Base-by-base conservation (phyloP, 2,888 invertebrate genomes). In the Syrista parreyssii region DNA sequence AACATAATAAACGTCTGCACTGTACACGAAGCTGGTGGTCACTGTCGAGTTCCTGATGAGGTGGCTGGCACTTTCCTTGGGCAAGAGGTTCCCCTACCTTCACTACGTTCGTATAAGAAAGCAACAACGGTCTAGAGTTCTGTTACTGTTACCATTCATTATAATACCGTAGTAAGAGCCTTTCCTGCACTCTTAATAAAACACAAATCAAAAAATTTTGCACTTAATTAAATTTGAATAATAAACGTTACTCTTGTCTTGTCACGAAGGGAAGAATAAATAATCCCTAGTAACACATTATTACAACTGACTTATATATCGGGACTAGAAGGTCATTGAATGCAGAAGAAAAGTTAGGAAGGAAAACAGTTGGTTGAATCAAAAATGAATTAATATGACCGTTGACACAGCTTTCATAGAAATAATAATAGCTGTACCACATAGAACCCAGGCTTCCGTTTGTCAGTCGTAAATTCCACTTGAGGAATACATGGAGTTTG, bases 21-120 rank as follows among this genome's bases (percentile, higher is more conserved):
- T 68, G 74, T 68, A 75, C 74, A 78, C 76, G 75, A 78, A 80
- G 78, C 79, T 79, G 78, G 69, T 76, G 78, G 81, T 81, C 78
- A 84, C 84, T 84, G 84, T 78, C 74, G 75, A 76, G 75, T 36
- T 77, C 68, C 80, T 76, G 75, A 74, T 74, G 75, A 79, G 74
- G 73, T 81, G 74, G 73, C 74, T 75, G 69, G 77, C 75, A 81
- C 81, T 83, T 82, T 79, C 80, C 79, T 79, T 80, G 74, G 32
- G 23, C 76, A 80, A 73, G 77, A 76, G 40, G 78, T 81, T 74
- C 80, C 84, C 84, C 82, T 79, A 78, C 82, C 71, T 68, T 36
- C 12, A 75, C 69, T 15, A 76, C 55, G 23, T 71, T 33, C 71
- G 33, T 33, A 34, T 71, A 71, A 23, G 71, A 71, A 71, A 71